phyloP scores from a whole-genome alignment of 1,140 invertebrate genomes.

The Drosophila kanapiae region DNA sequence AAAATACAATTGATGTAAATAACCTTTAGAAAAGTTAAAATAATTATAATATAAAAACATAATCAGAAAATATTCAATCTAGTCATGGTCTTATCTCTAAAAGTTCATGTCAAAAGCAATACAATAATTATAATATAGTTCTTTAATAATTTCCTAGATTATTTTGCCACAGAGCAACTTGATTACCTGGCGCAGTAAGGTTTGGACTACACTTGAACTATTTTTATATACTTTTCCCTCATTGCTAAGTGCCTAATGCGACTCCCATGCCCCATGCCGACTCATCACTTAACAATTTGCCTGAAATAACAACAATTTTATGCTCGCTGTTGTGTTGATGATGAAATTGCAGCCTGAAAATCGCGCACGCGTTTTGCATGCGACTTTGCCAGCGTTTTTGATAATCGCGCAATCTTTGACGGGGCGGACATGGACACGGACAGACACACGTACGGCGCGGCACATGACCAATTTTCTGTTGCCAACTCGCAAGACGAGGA shows the following conservation, averaged over 20 bases:
- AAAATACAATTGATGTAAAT: background rate
- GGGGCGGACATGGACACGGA: conserved; percentile 35
- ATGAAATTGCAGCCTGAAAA: conserved; percentile 72
- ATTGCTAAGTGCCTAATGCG: background rate
- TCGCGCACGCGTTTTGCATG: conserved; percentile 78
- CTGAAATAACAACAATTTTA: conserved; percentile 52
- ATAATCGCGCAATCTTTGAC: conserved; percentile 69
- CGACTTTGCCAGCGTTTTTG: conserved; percentile 51
- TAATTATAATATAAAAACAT: background rate
- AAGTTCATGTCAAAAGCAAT: background rate
- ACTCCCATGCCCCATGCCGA: background rate
- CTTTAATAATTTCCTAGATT: background rate
- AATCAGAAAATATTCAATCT: background rate
- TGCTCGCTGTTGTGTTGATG: conserved; percentile 49
- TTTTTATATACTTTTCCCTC: background rate
- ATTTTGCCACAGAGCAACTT: background rate
- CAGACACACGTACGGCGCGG: conserved; percentile 46
- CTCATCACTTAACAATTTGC: conserved; percentile 53
- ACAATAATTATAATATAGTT: background rate
- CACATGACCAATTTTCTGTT: conserved; percentile 62
- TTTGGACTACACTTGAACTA: background rate
- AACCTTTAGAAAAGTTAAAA: background rate
- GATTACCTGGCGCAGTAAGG: background rate
- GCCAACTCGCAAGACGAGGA: conserved; percentile 26
- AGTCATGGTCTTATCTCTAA: background rate